Evolutionary conservation across 2,113 vertebrate species (phyloP).

Genomic region (Neopipo cinnamomea): DNA sequence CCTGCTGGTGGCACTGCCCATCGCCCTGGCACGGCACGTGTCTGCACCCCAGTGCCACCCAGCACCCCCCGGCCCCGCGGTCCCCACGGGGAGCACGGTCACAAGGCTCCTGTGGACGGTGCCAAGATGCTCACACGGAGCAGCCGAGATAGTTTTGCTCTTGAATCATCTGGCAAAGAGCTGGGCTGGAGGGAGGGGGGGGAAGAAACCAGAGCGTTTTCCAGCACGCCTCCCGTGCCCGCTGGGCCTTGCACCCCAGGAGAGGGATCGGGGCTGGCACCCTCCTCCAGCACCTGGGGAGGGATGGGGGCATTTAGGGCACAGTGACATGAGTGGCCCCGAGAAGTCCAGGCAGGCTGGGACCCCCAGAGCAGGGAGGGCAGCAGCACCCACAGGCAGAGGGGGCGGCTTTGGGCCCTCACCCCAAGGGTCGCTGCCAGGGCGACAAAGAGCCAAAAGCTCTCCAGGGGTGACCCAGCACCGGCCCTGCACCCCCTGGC

Average conservation of each 20-base stretch:
- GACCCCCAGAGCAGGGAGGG: not conserved
- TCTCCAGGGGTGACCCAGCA: not conserved
- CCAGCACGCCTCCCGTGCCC: not conserved
- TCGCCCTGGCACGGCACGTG: fast-evolving
- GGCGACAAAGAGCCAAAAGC: not conserved
- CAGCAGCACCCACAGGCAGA: not conserved
- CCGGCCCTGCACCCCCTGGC: not conserved
- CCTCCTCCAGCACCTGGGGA: not conserved
- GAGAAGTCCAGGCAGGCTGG: fast-evolving
- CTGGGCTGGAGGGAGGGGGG: not conserved
- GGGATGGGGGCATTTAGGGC: not conserved
- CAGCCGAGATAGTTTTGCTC: conserved; percentile 40
- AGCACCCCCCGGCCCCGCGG: not conserved
- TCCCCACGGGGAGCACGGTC: not conserved
- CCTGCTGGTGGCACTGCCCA: fast-evolving
- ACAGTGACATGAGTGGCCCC: fast-evolving
- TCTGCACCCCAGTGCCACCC: not conserved
- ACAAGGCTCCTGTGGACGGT: not conserved
- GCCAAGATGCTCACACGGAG: conserved; percentile 18
- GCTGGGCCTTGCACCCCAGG: not conserved
- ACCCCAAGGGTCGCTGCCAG: fast-evolving
- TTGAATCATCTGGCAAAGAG: conserved; percentile 54
- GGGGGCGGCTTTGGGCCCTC: not conserved
- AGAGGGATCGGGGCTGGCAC: fast-evolving
- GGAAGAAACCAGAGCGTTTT: not conserved